Evolutionary conservation across 2,888 invertebrate genomes (phyloP), one percentile per base, ranked within the genome.

Genomic region (Lampropteryx suffumata): DNA sequence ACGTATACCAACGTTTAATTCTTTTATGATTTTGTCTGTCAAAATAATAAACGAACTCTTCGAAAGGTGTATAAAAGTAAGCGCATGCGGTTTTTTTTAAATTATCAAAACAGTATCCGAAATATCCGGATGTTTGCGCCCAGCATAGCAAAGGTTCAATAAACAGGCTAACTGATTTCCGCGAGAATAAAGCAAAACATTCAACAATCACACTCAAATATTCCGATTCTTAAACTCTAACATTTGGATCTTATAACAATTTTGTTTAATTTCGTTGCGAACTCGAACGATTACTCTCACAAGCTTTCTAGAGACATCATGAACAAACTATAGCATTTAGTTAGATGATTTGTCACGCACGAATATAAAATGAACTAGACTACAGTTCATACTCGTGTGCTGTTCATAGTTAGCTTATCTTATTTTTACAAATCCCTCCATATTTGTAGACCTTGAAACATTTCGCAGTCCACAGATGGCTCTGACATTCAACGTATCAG

Each of bases 181-280:
- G 21, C 24, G 27, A 24, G n/a, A 39, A 34, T 35, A 17, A 14
- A 26, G 11, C 17, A 10, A 21, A 60, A 54, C 58, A 64, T 61
- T 62, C 64, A 56, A 62, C 48, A 56, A 56, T 26, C 52, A 53
- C 41, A 29, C 42, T 43, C 46, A 61, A 57, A 57, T 64, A 57
- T 62, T 60, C 45, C 48, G 45, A 53, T 52, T 41, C 27, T 32
- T 37, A 55, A 48, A 40, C 58, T 60, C 55, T 64, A 61, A 53
- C 58, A 67, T 62, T 61, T 64, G 67, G 58, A 66, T 65, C 54
- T 30, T 12, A 27, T 21, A 26, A 33, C 28, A 33, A 33, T 24
- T 41, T 12, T 34, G 17, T 46, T 14, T 37, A 26, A 33, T 28
- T 11, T 39, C 13, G 26, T 27, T 39, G 24, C n/a, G n/a, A 21